phyloP scores from a whole-genome alignment of 2,113 vertebrate genomes.

The Motacilla tschutschensis region DNA sequence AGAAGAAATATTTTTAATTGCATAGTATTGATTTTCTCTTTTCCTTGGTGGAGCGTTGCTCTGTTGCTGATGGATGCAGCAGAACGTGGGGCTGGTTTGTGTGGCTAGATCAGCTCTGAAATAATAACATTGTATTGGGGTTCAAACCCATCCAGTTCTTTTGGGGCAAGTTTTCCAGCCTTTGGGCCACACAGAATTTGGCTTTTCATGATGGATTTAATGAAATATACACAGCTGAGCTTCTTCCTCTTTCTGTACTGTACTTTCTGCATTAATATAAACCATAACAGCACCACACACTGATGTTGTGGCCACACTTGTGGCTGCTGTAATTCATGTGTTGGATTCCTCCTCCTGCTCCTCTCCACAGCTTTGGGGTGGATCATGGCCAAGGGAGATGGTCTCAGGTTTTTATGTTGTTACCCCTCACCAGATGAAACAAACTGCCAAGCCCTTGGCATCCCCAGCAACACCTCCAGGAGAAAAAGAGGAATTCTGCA shows the following conservation, averaged over 20 bases:
- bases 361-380: not conserved
- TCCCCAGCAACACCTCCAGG: not conserved
- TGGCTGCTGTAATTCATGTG: fast-evolving
- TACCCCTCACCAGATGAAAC: not conserved
- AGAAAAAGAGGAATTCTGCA: not conserved
- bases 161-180: not conserved
- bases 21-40: constrained; percentile 45
- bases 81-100: not conserved
- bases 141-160: not conserved
- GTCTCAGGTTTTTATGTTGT: not conserved
- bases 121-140: not conserved
- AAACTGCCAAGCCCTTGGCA: not conserved
- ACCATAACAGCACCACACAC: fast-evolving
- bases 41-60: not conserved
- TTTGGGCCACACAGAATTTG: not conserved
- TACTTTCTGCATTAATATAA: fast-evolving
- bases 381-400: not conserved
- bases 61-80: not conserved
- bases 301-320: fast-evolving
- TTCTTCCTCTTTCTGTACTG: not conserved
- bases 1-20: constrained; percentile 60
- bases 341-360: not conserved
- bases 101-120: not conserved
- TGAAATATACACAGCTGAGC: not conserved
- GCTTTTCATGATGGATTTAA: not conserved